A percentile compares a stretch with the other conserved stretches of the same genome.
Conservation (phyloP, 2,113 vertebrate species). For the Ifrita kowaldi region DNA sequence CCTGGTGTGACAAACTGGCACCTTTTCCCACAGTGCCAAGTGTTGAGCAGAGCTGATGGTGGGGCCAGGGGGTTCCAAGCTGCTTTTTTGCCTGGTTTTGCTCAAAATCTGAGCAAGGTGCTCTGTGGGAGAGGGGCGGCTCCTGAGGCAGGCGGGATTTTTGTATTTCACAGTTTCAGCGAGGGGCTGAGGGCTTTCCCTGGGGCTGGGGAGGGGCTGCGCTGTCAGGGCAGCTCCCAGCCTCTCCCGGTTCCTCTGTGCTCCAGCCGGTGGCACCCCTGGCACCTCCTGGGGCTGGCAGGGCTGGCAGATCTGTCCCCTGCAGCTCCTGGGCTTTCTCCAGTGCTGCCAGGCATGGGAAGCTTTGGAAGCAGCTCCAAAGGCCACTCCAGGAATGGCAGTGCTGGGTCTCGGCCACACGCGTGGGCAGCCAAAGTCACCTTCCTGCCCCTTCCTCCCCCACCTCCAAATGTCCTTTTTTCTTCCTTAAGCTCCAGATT, state of each 20-base stretch:
- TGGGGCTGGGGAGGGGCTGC: not conserved
- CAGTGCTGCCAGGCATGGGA: rapidly evolving
- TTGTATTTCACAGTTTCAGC: rapidly evolving
- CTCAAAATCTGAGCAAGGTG: not conserved
- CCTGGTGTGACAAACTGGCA: not conserved
- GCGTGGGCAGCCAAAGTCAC: rapidly evolving
- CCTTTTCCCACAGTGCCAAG: not conserved
- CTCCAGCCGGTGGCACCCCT: not conserved
- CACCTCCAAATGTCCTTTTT: not conserved
- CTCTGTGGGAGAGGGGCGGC: not conserved
- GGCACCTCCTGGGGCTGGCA: not conserved
- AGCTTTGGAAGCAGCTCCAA: not conserved
- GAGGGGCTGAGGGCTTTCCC: not conserved
- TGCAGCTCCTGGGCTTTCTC: not conserved
- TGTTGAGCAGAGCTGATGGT: rapidly evolving
- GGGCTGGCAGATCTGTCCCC: not conserved
- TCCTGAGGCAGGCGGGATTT: not conserved
- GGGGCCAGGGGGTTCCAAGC: not conserved
- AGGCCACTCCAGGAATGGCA: rapidly evolving
- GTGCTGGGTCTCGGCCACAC: rapidly evolving
- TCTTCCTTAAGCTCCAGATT: not conserved
- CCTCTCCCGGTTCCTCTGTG: rapidly evolving
- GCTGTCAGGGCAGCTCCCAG: not conserved
- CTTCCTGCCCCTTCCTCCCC: not conserved
- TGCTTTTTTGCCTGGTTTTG: not conserved